A percentile compares a stretch with the other conserved stretches of the same genome.
phyloP scores from a whole-genome alignment of 2,888 invertebrate species.

The Eilema sororculum region DNA sequence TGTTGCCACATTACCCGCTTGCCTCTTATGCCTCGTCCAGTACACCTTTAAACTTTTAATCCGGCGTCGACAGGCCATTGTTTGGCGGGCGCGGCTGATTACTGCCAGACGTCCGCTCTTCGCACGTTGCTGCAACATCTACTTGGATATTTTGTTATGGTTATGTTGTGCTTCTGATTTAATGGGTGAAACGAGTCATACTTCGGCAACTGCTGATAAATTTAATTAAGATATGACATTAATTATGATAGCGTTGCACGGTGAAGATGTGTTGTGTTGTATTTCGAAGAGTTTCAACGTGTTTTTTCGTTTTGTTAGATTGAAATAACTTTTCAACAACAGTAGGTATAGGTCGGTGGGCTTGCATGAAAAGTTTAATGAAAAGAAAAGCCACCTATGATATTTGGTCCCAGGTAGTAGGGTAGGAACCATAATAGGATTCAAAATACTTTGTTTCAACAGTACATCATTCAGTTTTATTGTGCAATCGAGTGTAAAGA shows the following conservation, averaged over 20 bases:
- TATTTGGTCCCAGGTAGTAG: too few species aligned
- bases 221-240: not conserved
- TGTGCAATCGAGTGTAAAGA: not conserved
- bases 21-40: constrained; percentile 49
- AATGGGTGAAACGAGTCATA: constrained; percentile 3
- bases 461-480: not conserved
- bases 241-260: not conserved
- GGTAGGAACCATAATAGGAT: too few species aligned
- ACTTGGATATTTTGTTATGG: constrained; percentile 19
- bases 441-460: too few species aligned
- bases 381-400: too few species aligned
- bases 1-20: constrained; percentile 6
- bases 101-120: constrained; percentile 57
- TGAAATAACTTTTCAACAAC: too few species aligned
- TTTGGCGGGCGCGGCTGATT: constrained; percentile 72
- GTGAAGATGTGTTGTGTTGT: too few species aligned
- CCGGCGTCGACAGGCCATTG: constrained; percentile 75
- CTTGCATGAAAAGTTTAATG: too few species aligned
- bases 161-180: constrained; percentile 14
- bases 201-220: not conserved
- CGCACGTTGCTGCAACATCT: constrained; percentile 36
- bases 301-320: too few species aligned
- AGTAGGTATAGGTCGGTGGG: too few species aligned
- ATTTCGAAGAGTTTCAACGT: too few species aligned
- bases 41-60: constrained; percentile 72